Conservation (phyloP, 1,140 invertebrate genomes). For the Magallana angulata region DNA sequence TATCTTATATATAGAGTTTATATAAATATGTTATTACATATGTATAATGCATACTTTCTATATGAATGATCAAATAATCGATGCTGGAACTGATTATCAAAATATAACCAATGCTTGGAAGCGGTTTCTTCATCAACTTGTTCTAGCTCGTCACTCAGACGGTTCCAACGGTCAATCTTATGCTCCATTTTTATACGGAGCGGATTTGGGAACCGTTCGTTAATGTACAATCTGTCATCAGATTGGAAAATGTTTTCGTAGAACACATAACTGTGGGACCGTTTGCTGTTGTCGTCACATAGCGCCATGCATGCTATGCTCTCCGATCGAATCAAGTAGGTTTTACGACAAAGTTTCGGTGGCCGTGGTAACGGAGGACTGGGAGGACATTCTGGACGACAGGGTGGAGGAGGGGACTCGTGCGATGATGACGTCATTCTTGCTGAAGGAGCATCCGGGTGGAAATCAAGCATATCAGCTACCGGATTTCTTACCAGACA, state of each 20-base stretch:
- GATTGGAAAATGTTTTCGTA: slow-evolving; percentile 10
- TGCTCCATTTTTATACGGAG: not conserved
- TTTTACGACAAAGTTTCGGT: not conserved
- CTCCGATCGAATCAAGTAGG: not conserved
- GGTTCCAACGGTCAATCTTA: not conserved
- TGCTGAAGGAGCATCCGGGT: too few species aligned
- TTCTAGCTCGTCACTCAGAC: not conserved
- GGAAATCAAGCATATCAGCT: too few species aligned
- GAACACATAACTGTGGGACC: not conserved
- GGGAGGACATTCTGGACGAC: too few species aligned
- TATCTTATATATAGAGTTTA: too few species aligned
- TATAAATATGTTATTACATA: too few species aligned
- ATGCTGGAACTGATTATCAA: slow-evolving; percentile 9
- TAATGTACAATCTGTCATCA: slow-evolving; percentile 8
- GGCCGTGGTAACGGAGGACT: not conserved
- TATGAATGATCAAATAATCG: not conserved
- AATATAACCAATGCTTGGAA: not conserved
- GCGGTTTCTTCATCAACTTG: not conserved
- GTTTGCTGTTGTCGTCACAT: not conserved
- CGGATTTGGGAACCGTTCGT: not conserved
- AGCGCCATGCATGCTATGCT: not conserved
- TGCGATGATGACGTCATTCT: too few species aligned
- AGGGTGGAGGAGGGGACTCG: not conserved
- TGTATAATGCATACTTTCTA: not conserved
- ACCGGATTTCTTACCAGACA: too few species aligned